These are phyloP conservation scores for Bettongia penicillata DNA, from an alignment of 2,113 vertebrate species.

Conservation along the genomic window DNA sequence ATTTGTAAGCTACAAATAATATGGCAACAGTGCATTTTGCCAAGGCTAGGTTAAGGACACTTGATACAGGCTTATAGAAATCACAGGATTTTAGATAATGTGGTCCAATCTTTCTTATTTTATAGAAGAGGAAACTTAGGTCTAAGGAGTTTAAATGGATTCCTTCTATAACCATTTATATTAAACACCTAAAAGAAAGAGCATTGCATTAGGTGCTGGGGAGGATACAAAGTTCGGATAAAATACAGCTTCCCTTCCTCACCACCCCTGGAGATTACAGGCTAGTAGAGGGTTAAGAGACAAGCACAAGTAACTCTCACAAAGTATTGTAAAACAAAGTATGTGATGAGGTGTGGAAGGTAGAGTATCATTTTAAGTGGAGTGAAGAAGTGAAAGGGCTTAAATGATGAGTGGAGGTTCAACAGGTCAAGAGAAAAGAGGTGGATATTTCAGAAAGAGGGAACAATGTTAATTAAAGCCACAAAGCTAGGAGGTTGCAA, in stretches of 20 bases:
- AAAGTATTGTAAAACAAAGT: background rate
- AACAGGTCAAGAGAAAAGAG: background rate
- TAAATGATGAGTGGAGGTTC: background rate
- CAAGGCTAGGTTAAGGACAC: background rate
- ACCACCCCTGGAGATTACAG: background rate
- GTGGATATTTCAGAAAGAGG: background rate
- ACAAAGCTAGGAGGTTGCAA: background rate
- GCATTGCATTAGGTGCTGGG: background rate
- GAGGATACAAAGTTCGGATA: background rate
- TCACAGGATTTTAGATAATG: background rate
- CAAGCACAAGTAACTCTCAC: background rate
- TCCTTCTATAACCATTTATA: background rate
- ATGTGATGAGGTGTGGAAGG: background rate
- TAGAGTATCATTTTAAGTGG: background rate
- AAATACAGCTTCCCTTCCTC: background rate
- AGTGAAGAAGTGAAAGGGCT: background rate
- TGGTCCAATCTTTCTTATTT: background rate
- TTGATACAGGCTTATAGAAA: background rate
- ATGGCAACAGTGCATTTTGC: background rate
- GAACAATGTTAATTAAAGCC: background rate
- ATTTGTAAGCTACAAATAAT: background rate
- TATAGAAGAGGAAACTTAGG: background rate
- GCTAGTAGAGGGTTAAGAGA: background rate
- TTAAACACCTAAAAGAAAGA: background rate
- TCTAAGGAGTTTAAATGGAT: background rate